phyloP scores from a whole-genome alignment of 2,888 invertebrate genomes.

The Scotopteryx bipunctaria region DNA sequence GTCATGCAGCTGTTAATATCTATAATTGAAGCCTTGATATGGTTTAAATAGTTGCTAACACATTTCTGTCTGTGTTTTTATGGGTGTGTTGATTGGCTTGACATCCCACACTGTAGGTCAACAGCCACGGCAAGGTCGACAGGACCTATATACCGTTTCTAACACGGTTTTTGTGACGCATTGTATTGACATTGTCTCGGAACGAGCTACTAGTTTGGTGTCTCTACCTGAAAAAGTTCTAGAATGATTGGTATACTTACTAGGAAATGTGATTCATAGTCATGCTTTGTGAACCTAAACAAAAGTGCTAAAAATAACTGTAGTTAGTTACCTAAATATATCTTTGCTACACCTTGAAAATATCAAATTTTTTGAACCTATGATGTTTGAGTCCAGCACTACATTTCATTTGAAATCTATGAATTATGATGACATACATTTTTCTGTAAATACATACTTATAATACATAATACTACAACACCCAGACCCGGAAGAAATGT shows the following conservation, averaged over 20 bases:
- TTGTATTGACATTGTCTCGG: conserved; percentile 37
- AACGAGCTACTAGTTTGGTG: too few species aligned
- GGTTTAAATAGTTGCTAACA: background rate
- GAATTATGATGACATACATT: background rate
- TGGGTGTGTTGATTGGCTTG: too few species aligned
- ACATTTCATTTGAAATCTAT: background rate
- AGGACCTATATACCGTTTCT: conserved; percentile 61
- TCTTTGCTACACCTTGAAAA: too few species aligned
- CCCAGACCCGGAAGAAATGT: too few species aligned
- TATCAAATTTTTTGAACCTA: too few species aligned
- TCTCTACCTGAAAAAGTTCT: too few species aligned
- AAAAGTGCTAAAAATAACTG: too few species aligned
- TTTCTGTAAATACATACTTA: background rate
- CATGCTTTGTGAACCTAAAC: too few species aligned
- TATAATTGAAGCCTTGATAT: background rate
- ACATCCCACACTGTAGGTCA: conserved; percentile 53
- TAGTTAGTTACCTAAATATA: too few species aligned
- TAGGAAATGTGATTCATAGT: too few species aligned
- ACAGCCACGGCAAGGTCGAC: conserved; percentile 69
- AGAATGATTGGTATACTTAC: too few species aligned
- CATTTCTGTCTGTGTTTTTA: conserved; percentile 8
- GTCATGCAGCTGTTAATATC: background rate
- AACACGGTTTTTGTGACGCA: conserved; percentile 53
- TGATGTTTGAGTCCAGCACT: too few species aligned
- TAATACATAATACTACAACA: background rate